Evolutionary conservation across 2,797 vertebrate genomes (phyloP).

Genomic region (Etheostoma perlongum): DNA sequence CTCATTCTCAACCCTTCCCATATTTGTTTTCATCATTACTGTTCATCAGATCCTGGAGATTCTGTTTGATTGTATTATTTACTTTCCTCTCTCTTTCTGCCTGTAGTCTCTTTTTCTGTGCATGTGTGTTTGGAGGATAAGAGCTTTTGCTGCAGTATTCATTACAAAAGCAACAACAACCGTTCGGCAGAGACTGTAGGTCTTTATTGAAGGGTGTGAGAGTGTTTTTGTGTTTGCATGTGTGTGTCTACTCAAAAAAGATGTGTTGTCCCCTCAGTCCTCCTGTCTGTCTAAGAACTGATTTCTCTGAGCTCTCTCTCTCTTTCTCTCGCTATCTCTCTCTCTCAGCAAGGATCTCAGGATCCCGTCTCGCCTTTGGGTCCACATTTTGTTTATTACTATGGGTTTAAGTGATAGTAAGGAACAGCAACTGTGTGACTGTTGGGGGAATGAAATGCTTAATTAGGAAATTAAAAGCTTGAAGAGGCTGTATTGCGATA

Average conservation of each 20-base stretch:
- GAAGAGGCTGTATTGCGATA: conserved; percentile 52
- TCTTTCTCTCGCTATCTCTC: conserved; percentile 20
- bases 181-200: conserved; percentile 21
- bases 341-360: conserved; percentile 27
- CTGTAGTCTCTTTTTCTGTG: conserved; percentile 26
- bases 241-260: conserved; percentile 25
- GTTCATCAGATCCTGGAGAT: conserved; percentile 44
- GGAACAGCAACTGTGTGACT: conserved; percentile 43
- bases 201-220: conserved; percentile 18
- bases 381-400: conserved; percentile 58
- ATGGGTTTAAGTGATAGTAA: conserved; percentile 64
- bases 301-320: conserved; percentile 2
- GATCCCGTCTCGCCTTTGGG: conserved; percentile 34
- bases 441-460: conserved; percentile 40
- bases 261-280: conserved; percentile 25
- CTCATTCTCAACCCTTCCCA: conserved; percentile 14
- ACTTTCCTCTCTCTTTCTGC: conserved; percentile 9
- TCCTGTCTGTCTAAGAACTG: conserved; percentile 17
- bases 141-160: conserved; percentile 33
- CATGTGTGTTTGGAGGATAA: conserved; percentile 27
- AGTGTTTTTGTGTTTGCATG: conserved; percentile 6
- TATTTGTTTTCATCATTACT: conserved; percentile 49
- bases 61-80: conserved; percentile 60
- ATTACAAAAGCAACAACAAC: conserved; percentile 46
- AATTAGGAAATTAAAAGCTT: conserved; percentile 73